Conservation (phyloP, 1,140 invertebrate species). For the Drosophila pallidifrons region DNA sequence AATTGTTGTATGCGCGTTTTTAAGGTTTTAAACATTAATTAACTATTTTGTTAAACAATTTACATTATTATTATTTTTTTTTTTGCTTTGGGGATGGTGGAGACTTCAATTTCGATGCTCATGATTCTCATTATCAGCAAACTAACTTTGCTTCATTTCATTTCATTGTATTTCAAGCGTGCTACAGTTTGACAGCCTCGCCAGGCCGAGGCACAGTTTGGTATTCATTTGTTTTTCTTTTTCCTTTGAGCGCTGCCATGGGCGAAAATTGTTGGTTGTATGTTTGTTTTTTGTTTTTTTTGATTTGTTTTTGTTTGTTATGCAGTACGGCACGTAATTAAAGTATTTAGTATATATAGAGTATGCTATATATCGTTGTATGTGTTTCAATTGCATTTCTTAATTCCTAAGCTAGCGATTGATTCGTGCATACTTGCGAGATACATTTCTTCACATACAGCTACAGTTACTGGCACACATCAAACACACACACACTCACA, state of each 20-base stretch:
- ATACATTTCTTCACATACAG: background rate
- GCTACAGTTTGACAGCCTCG: conserved; percentile 22
- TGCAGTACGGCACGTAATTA: conserved; percentile 27
- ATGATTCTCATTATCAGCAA: background rate
- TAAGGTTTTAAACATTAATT: conserved; percentile 49
- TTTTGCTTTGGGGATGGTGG: conserved; percentile 30
- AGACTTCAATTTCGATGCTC: background rate
- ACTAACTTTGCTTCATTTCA: background rate
- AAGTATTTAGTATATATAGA: conserved; percentile 13
- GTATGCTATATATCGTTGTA: conserved; percentile 20
- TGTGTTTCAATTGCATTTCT: conserved; percentile 18
- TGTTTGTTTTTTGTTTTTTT: too few species aligned
- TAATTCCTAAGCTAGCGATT: conserved; percentile 31
- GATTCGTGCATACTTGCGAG: background rate
- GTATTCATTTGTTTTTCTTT: conserved; percentile 25
- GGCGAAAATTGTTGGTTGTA: conserved; percentile 5
- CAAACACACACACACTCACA: background rate
- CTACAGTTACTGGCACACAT: background rate
- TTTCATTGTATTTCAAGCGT: background rate
- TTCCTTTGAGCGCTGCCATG: conserved; percentile 39
- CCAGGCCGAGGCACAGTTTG: conserved; percentile 55
- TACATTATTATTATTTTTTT: conserved; percentile 41
- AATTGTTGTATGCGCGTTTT: conserved; percentile 17
- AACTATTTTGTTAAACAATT: conserved; percentile 75
- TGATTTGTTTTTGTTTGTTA: background rate